Conservation (phyloP, 2,113 vertebrate species). For the Zosterops pallidus region DNA sequence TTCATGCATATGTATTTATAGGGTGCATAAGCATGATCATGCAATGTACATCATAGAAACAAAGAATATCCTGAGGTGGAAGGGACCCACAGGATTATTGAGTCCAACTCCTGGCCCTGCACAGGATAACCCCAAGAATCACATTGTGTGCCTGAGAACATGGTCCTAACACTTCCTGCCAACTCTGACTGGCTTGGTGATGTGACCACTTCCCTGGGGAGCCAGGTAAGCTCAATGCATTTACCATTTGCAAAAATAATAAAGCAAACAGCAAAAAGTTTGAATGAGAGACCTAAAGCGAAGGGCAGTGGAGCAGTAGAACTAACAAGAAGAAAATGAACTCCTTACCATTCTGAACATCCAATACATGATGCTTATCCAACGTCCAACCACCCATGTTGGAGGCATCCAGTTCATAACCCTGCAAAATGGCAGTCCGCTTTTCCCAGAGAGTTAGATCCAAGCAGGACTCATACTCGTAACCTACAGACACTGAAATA, state of each 20-base stretch:
- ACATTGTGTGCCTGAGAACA: background rate
- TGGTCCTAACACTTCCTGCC: background rate
- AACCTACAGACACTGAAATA: slow-evolving; percentile 92
- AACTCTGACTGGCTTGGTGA: background rate
- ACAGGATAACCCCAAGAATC: background rate
- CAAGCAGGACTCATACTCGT: slow-evolving; percentile 95
- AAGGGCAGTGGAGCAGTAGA: background rate
- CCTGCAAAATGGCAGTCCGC: slow-evolving; percentile 89
- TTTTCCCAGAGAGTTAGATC: slow-evolving; percentile 97
- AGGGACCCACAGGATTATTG: background rate
- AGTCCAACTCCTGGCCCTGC: background rate
- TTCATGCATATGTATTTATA: background rate
- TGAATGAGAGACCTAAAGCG: background rate
- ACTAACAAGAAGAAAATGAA: background rate
- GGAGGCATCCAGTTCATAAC: slow-evolving; percentile 93
- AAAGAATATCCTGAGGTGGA: background rate
- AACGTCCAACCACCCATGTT: slow-evolving; percentile 95
- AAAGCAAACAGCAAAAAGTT: background rate
- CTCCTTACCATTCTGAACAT: slow-evolving; percentile 90
- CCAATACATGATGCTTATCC: slow-evolving; percentile 93
- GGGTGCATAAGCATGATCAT: background rate
- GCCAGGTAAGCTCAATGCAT: background rate
- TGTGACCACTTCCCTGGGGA: background rate
- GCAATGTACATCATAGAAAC: background rate
- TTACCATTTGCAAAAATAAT: background rate